Evolutionary conservation across 2,797 vertebrate species (phyloP).

Genomic region (Spizella passerina): DNA sequence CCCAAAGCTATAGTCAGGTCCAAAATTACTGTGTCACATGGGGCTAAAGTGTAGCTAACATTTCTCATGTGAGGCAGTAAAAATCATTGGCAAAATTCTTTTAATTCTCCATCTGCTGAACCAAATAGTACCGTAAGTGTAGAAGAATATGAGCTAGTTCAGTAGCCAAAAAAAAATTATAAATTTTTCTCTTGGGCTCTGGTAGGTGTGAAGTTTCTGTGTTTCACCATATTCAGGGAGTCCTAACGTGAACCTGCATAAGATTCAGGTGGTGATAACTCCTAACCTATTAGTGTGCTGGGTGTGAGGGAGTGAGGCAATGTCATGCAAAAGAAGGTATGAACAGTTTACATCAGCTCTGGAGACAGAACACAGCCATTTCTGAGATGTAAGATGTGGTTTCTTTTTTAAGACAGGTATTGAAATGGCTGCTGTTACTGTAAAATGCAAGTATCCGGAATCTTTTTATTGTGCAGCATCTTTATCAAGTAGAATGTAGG

Average conservation of each 20-base stretch:
- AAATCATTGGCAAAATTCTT: slow-evolving; percentile 30
- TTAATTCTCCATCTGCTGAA: slow-evolving; percentile 37
- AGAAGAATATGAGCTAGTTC: slow-evolving; percentile 14
- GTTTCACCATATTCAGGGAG: slow-evolving; percentile 3
- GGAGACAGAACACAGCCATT: background rate
- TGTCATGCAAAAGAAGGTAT: background rate
- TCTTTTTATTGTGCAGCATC: slow-evolving; percentile 1
- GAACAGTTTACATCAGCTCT: background rate
- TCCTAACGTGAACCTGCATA: background rate
- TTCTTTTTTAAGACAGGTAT: slow-evolving; percentile 48
- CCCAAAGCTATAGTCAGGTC: background rate
- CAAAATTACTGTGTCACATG: background rate
- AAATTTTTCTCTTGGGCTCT: background rate
- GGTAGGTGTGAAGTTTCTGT: slow-evolving; percentile 14
- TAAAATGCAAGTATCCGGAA: background rate
- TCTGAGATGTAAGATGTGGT: slow-evolving; percentile 4
- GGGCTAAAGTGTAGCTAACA: background rate
- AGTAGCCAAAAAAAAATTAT: slow-evolving; percentile 22
- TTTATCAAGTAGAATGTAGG: background rate
- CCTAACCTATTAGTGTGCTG: background rate
- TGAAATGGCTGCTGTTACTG: slow-evolving; percentile 43
- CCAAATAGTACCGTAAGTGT: background rate
- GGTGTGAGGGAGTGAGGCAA: background rate
- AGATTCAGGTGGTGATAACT: background rate
- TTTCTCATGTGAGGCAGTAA: background rate